A percentile compares a stretch with the other conserved stretches of the same genome.
phyloP scores from a whole-genome alignment of 2,797 vertebrate species.

The Salmo trutta region DNA sequence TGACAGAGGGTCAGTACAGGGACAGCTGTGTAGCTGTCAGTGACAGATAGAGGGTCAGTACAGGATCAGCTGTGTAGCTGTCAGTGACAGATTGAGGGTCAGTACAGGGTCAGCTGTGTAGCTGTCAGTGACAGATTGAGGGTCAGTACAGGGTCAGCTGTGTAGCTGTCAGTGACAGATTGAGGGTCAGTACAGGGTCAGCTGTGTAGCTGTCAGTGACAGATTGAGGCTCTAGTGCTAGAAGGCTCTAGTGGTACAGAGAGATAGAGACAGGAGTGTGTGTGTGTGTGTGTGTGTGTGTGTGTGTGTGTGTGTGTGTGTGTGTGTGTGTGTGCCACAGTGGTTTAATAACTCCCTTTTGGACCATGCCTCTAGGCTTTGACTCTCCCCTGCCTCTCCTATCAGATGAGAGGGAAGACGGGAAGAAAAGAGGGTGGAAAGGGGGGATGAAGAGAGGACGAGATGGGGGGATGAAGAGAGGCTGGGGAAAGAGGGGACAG shows the following conservation, averaged over 20 bases:
- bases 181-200: no score
- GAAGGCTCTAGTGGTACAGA: conserved; percentile 38
- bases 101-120: no score
- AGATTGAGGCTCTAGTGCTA: conserved; percentile 29
- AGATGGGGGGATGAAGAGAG: neutral
- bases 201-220: no score
- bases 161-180: no score
- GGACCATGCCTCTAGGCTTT: conserved; percentile 65
- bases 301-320: conserved; percentile 14
- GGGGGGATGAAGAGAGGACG: conserved; percentile 21
- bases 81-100: neutral
- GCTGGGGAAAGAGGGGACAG: neutral
- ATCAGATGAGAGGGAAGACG: conserved; percentile 41
- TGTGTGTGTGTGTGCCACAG: conserved; percentile 52
- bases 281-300: conserved; percentile 8
- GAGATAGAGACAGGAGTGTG: conserved; percentile 41
- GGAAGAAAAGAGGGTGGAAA: conserved; percentile 37
- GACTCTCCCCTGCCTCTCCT: conserved; percentile 64
- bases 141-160: no score
- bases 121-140: neutral
- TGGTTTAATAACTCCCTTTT: conserved; percentile 78
- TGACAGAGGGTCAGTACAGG: no score
- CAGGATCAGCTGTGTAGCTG: no score
- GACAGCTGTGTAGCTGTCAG: no score
- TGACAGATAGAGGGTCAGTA: no score